These are phyloP conservation scores for Cydia amplana DNA, from an alignment of 1,140 invertebrate species.

Conservation along the genomic window DNA sequence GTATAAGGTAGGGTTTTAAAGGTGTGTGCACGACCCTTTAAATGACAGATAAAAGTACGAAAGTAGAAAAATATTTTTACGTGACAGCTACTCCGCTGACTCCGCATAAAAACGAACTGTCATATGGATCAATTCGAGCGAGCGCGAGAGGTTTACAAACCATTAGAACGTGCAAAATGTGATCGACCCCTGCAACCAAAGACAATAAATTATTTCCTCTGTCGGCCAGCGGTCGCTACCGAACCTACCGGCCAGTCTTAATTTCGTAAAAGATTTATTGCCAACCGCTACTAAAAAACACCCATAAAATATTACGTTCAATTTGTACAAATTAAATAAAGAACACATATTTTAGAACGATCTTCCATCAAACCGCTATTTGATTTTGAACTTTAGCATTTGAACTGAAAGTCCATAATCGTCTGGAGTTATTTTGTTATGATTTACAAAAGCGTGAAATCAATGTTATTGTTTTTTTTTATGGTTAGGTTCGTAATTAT, in stretches of 20 bases:
- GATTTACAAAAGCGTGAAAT: constrained; percentile 22
- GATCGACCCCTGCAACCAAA: constrained; percentile 35
- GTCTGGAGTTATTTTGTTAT: background rate
- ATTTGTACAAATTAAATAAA: constrained; percentile 55
- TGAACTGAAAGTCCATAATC: background rate
- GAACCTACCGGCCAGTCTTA: constrained; percentile 47
- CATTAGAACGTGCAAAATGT: constrained; percentile 34
- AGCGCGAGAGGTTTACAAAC: background rate
- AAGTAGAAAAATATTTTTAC: too few species aligned
- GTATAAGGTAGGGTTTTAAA: too few species aligned
- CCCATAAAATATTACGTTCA: constrained; percentile 46
- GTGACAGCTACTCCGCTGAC: too few species aligned
- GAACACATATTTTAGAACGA: constrained; percentile 19
- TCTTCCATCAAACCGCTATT: background rate
- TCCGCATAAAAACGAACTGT: too few species aligned
- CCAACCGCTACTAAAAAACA: constrained; percentile 41
- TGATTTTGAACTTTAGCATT: background rate
- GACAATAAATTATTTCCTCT: constrained; percentile 46
- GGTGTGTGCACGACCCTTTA: too few species aligned
- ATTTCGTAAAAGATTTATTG: constrained; percentile 55
- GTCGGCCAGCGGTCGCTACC: constrained; percentile 43
- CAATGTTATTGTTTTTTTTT: constrained; percentile 32
- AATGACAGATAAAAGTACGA: too few species aligned
- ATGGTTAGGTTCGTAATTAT: constrained; percentile 29
- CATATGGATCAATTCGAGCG: too few species aligned